Evolutionary conservation across 2,113 vertebrate species (phyloP), one percentile per base, ranked within the genome.

Genomic region (Catagonus wagneri): DNA sequence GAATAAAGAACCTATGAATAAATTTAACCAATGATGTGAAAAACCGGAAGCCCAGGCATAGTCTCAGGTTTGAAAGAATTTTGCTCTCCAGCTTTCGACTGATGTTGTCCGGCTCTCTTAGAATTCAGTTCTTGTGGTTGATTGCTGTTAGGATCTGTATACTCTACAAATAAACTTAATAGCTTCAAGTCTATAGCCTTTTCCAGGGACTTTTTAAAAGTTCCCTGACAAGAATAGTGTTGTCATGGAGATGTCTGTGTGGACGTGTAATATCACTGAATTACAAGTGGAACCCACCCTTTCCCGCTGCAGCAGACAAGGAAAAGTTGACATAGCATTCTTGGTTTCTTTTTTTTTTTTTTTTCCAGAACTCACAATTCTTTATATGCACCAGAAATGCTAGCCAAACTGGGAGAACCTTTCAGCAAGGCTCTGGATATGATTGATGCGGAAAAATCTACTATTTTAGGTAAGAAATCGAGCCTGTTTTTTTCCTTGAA

Each of bases 401-500:
- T 99, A 98, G 98, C 98, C 94, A 99, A 99, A 83, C 99, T 99
- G 96, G 99, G 99, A 22, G 99, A 99, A 39, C 98, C 99, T 0
- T 99, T 99, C 95, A 97, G 98, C 68, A 98, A 98, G 84, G 99
- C 98, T 44, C 98, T 99, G 71, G 99, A 99, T 32, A 98, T 99
- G 98, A 98, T 99, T 98, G 99, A 99, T 15, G 98, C 98, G 61
- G 99, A 99, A 96, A 99, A 99, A 97, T 99, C 99, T 81, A 93
- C 98, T 86, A 99, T 99, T 98, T 98, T 99, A 96, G 99, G 99
- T 99, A 98, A 98, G 98, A 78, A 76, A 83, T 63, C 12, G 16
- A 68, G 72, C 29, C 56, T 74, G 34, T 75, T 75, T 68, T 68
- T 65, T 72, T 36, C 1, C 88, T 0, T 0, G 39, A 66, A 65